Conservation (phyloP, 2,113 vertebrate species). For the Prionailurus bengalensis region DNA sequence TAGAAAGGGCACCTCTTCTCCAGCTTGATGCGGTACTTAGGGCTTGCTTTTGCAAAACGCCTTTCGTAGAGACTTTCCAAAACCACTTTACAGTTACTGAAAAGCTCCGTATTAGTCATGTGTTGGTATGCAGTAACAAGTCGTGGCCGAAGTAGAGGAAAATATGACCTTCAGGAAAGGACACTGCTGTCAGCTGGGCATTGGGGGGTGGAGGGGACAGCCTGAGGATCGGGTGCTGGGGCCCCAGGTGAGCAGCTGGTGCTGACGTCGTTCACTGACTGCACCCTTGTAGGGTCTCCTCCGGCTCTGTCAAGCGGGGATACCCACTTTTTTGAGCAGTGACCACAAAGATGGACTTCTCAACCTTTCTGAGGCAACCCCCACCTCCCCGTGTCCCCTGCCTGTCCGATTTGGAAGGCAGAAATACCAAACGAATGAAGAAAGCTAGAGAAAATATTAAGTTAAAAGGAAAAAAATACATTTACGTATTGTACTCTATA, state of each 20-base stretch:
- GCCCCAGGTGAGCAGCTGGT: neutral
- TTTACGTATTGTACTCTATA: neutral
- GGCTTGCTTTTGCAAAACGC: slow-evolving; percentile 56
- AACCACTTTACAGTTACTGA: slow-evolving; percentile 65
- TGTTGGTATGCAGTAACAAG: neutral
- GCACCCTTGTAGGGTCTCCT: neutral
- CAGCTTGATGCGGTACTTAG: neutral
- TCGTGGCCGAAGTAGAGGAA: neutral
- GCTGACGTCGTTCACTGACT: no score
- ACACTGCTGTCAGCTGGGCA: neutral
- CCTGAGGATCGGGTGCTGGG: neutral
- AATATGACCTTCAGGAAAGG: neutral
- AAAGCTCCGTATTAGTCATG: neutral
- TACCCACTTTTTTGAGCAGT: neutral
- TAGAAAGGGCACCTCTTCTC: slow-evolving; percentile 34
- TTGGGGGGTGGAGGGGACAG: neutral
- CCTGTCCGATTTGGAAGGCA: neutral
- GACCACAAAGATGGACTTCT: neutral
- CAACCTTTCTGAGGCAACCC: neutral
- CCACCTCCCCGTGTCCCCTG: rapidly evolving
- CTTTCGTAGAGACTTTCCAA: slow-evolving; percentile 59
- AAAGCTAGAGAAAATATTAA: neutral
- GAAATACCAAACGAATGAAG: neutral
- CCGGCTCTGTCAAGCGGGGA: neutral
- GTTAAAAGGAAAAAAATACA: neutral